Base-by-base conservation (phyloP, 2,888 invertebrate species). In the Chesias legatella region DNA sequence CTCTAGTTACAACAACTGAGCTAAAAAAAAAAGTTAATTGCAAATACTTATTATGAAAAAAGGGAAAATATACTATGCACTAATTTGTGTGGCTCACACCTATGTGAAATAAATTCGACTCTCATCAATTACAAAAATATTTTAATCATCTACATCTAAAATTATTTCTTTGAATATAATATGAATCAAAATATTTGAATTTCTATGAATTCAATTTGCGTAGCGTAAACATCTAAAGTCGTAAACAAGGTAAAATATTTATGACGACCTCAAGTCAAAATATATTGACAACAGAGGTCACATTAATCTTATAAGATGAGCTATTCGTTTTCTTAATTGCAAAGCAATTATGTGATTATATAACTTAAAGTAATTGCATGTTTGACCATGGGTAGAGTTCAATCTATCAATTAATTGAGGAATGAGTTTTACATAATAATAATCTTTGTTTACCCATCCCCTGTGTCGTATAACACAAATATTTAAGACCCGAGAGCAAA, bases 261-360 rank as follows among this genome's bases (percentile, higher is more conserved):
- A 38, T 38, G 32, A 26, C 20, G 22, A 38, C 35, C 38, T 47
- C 38, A 38, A 35, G 31, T 35, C 42, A 43, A 43, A 37, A 43
- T 33, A 30, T 28, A 52, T 40, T 47, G 52, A 49, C 44, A 49
- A 20, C 8, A 17, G 23, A 52, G 52, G 52, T 47, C 46, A 44
- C 10, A 32, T 29, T 27, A 24, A 31, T 21, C 33, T 10, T 26
- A 24, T 10, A 26, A 31, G 21, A 35, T 40, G 33, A 32, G 30
- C 27, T 38, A 22, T 43, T 28, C 17, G 10, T 27, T 35, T 38
- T 37, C 38, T 29, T 43, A 44, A 40, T 43, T 29, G 13, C 36
- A 34, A 43, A 30, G 36, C 43, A 42, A 36, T 33, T 44, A 33
- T 35, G 17, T 28, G 34, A 44, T 10, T 36, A 17, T 5, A 17